Evolutionary conservation across 53 echinoderm and acorn worm genomes (phyloP), one percentile per base, ranked within the genome.

Genomic region (Temnopleurus reevesii): DNA sequence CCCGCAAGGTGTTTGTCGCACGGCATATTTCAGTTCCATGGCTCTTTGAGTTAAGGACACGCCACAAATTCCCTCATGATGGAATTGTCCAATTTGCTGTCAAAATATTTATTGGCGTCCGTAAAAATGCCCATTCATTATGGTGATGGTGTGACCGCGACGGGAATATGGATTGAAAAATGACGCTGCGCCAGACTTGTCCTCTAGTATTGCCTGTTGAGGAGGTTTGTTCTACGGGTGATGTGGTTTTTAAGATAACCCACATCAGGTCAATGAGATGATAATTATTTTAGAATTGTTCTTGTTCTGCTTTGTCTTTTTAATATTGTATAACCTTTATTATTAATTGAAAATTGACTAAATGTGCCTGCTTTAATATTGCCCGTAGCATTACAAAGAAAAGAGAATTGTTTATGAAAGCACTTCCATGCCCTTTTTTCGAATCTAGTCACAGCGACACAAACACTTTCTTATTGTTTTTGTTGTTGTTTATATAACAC

Each of bases 61-160:
- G 8, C n/a, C n/a, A 21, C 38, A 41, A 21, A 71, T 71, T 47
- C 4, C 21, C 19, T 83, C 35, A 27, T 55, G 55, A 83, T 83
- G 83, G 82, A 83, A 83, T 83, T 35, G 55, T 83, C 83, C 47
- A 83, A 83, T 83, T 83, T 10, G 18, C 55, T 83, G 83, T 83
- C 56, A 56, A 83, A 83, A 55, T 53, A 55, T 83, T 83, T 83
- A 83, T 83, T 8, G 79, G 41, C 15, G n/a, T 36, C 71, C 38
- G 41, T 71, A 38, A 71, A 71, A 71, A 71, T 71, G 41, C 41
- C 71, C 71, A 71, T 71, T 71, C 38, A 71, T 71, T 71, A 71
- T 41, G 17, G 30, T 63, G 63, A 63, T 63, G 34, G 71, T 71
- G 71, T 41, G 10, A 43, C 41, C n/a, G 8, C 36, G 21, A 43